These are phyloP conservation scores for Rhagoletis zephyria DNA, from an alignment of 1,140 invertebrate genomes.

Conservation along the genomic window DNA sequence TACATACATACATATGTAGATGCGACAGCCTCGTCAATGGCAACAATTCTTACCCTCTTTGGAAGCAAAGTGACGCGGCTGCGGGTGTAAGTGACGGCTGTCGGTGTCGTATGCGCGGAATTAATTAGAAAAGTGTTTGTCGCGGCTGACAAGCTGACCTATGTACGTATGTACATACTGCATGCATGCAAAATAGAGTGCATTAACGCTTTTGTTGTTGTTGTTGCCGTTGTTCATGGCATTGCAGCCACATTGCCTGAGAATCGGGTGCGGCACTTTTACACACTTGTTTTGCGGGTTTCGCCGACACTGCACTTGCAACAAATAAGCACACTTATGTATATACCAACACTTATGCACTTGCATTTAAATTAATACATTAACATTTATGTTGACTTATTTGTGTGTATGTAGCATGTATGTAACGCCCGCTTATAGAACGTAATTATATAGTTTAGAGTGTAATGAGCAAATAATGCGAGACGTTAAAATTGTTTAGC, in stretches of 20 bases:
- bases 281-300: conserved; percentile 16
- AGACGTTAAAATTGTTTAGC: conserved; percentile 14
- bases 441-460: conserved; percentile 41
- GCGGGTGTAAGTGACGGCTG: conserved; percentile 14
- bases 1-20: background rate
- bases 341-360: background rate
- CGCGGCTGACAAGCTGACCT: background rate
- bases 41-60: background rate
- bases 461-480: background rate
- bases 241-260: conserved; percentile 17
- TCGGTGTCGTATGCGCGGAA: background rate
- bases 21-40: background rate
- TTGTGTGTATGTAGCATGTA: background rate
- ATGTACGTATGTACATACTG: background rate
- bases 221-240: conserved; percentile 8
- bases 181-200: conserved; percentile 3
- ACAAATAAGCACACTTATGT: background rate
- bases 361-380: conserved; percentile 23
- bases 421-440: background rate
- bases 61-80: background rate
- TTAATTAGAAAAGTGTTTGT: conserved; percentile 52
- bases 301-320: conserved; percentile 38
- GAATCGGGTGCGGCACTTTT: conserved; percentile 29
- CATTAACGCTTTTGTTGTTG: background rate
- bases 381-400: background rate